A percentile compares a stretch with the other conserved stretches of the same genome.
Conservation (phyloP, 2,113 vertebrate species). For the Sus scrofa region T2T-Sscrofa CM000820.6:111872501-111873000, state of each 20-base stretch:
- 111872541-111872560: too few relatives aligned
- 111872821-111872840: not conserved
- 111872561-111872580: too few relatives aligned
- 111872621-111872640: not conserved
- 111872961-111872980: not conserved
- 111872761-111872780: not conserved
- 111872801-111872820: not conserved
- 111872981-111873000: not conserved
- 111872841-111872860: not conserved
- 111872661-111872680: not conserved
- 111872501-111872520: too few relatives aligned
- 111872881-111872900: not conserved
- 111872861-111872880: not conserved
- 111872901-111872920: not conserved
- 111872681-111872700: not conserved
- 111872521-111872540: not conserved
- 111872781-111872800: not conserved
- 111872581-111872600: not conserved
- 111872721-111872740: not conserved
- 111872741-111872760: not conserved
- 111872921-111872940: not conserved
- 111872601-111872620: slow-evolving; percentile 1
- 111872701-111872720: not conserved
- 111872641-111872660: not conserved
- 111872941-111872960: not conserved